Base-by-base conservation (phyloP, 1,140 invertebrate genomes). In the Caerostris extrusa region DNA sequence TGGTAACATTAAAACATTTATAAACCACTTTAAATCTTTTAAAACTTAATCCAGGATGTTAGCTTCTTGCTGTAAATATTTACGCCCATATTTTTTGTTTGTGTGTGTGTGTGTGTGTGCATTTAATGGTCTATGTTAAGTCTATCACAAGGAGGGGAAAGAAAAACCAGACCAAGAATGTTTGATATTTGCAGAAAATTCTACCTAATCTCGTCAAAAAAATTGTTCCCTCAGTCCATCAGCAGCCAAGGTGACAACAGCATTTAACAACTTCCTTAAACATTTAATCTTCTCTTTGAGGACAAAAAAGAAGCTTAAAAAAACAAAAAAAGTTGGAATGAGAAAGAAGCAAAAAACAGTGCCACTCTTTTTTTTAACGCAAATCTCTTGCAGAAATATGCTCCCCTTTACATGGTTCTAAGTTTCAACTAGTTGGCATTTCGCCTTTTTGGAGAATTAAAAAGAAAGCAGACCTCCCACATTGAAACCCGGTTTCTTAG, bases 391-490 rank as follows among this genome's bases (percentile, higher is more conserved):
- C 10, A 77, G 57, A 90, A 90, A 90, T 17, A 53, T 57, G 12
- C 7, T 53, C 34, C 57, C 83, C 19, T 50, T 60, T 69, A 34
- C 71, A 60, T 8, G 64, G 69, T 81, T 86, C 67, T 6, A 88
- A 91, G 53, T 71, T 87, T 71, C 82, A 69, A 58, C 64, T 55
- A 77, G 86, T 88, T 89, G 86, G 83, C 91, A 93, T 57, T 69
- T 61, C 53, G 60, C 69, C 92, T 19, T 34, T 17, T 12, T 3
- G 34, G 53, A 77, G 53, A 77, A 77, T 50, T 12, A 77, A 77
- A 77, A 77, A 14, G 71, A 8, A 12, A 77, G 53, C 6, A 61
- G 92, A 93, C 92, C 92, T 93, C 92, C 92, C 92, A 93, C 92
- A 93, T 87, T 61, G 91, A 71, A 82, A 81, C 34, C 58, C 69